Evolutionary conservation across 2,888 invertebrate genomes (phyloP), one percentile per base, ranked within the genome.

Genomic region (Gastrophysa polygoni): DNA sequence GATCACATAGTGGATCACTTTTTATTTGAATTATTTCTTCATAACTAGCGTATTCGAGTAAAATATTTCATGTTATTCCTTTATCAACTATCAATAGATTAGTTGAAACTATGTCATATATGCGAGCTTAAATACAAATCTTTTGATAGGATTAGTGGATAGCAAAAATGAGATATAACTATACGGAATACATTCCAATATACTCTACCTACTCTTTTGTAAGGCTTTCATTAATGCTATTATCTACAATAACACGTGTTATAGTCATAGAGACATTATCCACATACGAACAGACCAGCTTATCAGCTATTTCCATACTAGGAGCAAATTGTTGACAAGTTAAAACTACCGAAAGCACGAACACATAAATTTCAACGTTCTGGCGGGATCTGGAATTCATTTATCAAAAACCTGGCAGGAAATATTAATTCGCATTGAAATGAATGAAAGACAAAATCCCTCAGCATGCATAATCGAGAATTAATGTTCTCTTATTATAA

Each of bases 401-500:
- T 67, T 67, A 66, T 71, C 68, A 70, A 65, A 61, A 66, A 61
- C 47, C 60, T 61, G 62, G 44, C 63, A 62, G 66, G 67, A 64
- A 65, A 67, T 67, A 67, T 66, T 65, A 68, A 71, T 68, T 69
- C 60, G 57, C 49, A 57, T 59, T 34, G 34, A 68, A 64, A 64
- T 65, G 59, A 60, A 68, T 66, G 64, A 61, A 66, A 58, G 64
- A 57, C 21, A 44, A 63, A 68, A 67, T 69, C 66, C 63, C 66
- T 46, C 18, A 56, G 73, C 73, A 68, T 73, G 61, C 62, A 70
- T 73, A 73, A 75, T 74, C 66, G 67, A 62, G 65, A 71, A 73
- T 73, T 72, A 74, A 74, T 74, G 73, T 70, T 64, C 59, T 14
- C 64, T 50, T 66, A 67, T 72, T 68, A 69, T 72, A 72, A 73